Conservation (phyloP, 23 tunicate genomes). For the Styela plicata region DNA sequence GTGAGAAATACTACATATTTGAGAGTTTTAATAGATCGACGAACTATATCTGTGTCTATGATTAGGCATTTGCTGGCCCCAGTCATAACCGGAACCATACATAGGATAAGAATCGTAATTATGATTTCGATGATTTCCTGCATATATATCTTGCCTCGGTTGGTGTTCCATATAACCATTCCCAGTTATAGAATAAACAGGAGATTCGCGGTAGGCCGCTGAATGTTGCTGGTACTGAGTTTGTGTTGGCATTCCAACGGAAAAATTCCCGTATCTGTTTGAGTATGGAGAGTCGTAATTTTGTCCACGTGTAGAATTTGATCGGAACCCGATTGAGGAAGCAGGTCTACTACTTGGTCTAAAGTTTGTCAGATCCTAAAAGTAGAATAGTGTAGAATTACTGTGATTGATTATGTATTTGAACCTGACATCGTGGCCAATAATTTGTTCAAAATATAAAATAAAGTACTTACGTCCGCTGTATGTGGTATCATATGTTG, state of each 20-base stretch:
- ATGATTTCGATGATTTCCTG: neutral
- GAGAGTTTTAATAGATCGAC: neutral
- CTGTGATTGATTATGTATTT: neutral
- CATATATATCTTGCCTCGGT: neutral
- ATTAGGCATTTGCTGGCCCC: neutral
- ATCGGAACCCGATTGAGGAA: constrained; percentile 8
- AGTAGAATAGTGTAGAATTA: neutral
- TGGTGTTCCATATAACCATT: constrained; percentile 22
- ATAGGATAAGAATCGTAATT: constrained; percentile 6
- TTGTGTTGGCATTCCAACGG: neutral
- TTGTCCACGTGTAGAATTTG: neutral
- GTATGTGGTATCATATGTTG: neutral
- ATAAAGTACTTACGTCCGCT: neutral
- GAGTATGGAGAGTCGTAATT: constrained; percentile 21
- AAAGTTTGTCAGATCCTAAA: constrained; percentile 4
- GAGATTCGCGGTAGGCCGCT: neutral
- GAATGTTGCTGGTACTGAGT: neutral
- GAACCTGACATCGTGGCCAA: no score
- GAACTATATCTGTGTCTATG: neutral
- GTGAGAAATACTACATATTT: no score
- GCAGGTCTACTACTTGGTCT: constrained; percentile 24
- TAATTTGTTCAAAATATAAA: no score
- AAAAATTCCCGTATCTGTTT: constrained; percentile 9
- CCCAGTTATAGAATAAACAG: neutral
- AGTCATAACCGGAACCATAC: neutral